Base-by-base conservation (phyloP, 2,797 vertebrate species). In the Austrolebias charrua region DNA sequence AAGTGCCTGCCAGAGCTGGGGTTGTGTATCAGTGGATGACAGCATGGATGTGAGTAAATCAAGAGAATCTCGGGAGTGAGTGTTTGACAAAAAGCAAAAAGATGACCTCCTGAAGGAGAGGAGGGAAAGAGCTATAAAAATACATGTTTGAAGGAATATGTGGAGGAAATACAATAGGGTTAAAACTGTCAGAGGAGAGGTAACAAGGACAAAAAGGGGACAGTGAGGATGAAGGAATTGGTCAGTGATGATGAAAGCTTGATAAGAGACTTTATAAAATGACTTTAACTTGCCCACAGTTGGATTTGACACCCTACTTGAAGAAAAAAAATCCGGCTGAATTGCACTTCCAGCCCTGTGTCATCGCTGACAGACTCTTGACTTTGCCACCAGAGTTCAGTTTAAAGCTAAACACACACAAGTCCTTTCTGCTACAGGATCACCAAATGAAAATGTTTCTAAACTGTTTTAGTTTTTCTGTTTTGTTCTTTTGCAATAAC, bases 1-100 rank as follows among this genome's bases (percentile, higher is more conserved):
- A 77, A 84, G 77, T 59, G 78, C 54, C 73, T 71, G 77, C 63
- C 60, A 48, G 73, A 79, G 78, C 75, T 72, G 65, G 55, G 24
- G 56, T 61, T 70, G 70, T 59, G 54, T 65, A 52, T 63, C 11
- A 0, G 71, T 61, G 42, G 33, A 69, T 66, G 73, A 66, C 47
- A 50, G 50, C 53, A 66, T 66, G 63, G 55, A 74, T 73, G 82
- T 72, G 80, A 78, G 71, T 83, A 86, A 85, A 86, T 83, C 74
- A 81, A 84, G 79, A 80, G 86, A 87, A 88, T 89, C 82, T 84
- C 73, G 71, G 64, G 78, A 84, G 83, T 85, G 81, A 85, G 86
- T 69, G 82, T 75, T 77, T 83, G 82, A 83, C 85, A 84, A 81
- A 20, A 71, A 84, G 76, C 78, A 61, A 79, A 70, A 69, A 67